Evolutionary conservation across 30 jellyfish, hydroid and myxozoan species (phyloP).

Genomic region (Aurelia aurita): DNA sequence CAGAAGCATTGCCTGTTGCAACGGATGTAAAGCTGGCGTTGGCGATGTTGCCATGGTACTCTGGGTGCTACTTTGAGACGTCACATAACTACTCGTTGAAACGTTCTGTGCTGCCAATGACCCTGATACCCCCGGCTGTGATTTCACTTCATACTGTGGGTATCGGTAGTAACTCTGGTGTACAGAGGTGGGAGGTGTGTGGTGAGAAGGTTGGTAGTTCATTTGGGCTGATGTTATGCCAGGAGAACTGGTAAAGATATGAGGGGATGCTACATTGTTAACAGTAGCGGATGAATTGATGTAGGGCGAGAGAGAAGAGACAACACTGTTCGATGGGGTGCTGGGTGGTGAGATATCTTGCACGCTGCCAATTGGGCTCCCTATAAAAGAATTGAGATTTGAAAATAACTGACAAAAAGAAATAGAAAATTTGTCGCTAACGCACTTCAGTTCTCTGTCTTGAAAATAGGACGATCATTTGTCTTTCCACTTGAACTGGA

Average conservation of each 20-base stretch:
- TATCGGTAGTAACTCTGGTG: constrained; percentile 31
- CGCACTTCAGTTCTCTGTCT: too few relatives aligned
- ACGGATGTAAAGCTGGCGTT: constrained; percentile 89
- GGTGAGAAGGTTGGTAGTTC: constrained; percentile 21
- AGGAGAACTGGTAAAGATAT: constrained; percentile 70
- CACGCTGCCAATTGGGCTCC: constrained; percentile 82
- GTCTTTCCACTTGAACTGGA: too few relatives aligned
- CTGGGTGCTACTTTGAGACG: constrained; percentile 26
- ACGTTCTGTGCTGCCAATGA: constrained; percentile 49
- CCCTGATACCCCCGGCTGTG: constrained; percentile 12
- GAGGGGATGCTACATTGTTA: constrained; percentile 63
- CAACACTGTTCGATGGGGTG: constrained; percentile 92
- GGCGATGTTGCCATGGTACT: constrained; percentile 44
- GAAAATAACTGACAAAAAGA: background rate
- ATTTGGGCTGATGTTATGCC: constrained; percentile 54
- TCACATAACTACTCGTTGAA: constrained; percentile 10
- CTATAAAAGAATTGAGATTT: background rate
- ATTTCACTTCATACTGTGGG: constrained; percentile 27
- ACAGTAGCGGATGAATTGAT: constrained; percentile 62
- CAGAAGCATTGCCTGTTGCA: constrained; percentile 93
- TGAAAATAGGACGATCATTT: too few relatives aligned
- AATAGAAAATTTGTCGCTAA: too few relatives aligned
- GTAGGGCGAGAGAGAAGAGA: constrained; percentile 75
- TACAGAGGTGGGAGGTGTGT: constrained; percentile 10
- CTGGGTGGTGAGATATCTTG: constrained; percentile 98